Percentiles rank a stretch among this genome's conserved stretches.
Conservation (phyloP, 1,140 invertebrate species). For the Apis mellifera region DNA sequence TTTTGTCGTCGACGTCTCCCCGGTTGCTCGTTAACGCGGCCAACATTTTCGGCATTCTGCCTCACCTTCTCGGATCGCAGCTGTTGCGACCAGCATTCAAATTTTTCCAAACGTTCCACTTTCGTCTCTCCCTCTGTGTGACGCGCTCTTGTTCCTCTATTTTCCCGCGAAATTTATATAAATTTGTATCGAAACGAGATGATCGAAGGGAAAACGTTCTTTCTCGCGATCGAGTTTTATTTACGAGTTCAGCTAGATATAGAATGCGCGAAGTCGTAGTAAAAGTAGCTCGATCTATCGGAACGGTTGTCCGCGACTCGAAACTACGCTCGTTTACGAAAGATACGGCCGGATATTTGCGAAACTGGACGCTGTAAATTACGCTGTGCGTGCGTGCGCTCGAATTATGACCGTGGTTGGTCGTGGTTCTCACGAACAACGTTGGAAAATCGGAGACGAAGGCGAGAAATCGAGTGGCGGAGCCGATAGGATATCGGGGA, state of each 20-base stretch:
- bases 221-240: conserved; percentile 14
- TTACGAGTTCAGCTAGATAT: conserved; percentile 15
- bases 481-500: conserved; percentile 46
- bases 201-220: too few relatives aligned
- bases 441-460: background rate
- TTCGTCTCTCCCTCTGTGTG: too few relatives aligned
- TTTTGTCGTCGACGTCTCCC: conserved; percentile 52
- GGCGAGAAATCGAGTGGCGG: conserved; percentile 28
- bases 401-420: background rate
- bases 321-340: too few relatives aligned
- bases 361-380: background rate
- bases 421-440: background rate
- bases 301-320: too few relatives aligned
- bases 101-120: conserved; percentile 3
- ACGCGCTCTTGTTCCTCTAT: background rate
- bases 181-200: too few relatives aligned
- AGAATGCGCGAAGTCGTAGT: too few relatives aligned
- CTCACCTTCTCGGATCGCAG: conserved; percentile 41
- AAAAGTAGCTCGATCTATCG: too few relatives aligned
- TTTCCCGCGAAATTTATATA: background rate
- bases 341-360: too few relatives aligned
- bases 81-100: conserved; percentile 32
- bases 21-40: conserved; percentile 64
- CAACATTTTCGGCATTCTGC: conserved; percentile 59
- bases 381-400: too few relatives aligned